phyloP scores from a whole-genome alignment of 2,113 vertebrate genomes.

The Coptodon rendalli region DNA sequence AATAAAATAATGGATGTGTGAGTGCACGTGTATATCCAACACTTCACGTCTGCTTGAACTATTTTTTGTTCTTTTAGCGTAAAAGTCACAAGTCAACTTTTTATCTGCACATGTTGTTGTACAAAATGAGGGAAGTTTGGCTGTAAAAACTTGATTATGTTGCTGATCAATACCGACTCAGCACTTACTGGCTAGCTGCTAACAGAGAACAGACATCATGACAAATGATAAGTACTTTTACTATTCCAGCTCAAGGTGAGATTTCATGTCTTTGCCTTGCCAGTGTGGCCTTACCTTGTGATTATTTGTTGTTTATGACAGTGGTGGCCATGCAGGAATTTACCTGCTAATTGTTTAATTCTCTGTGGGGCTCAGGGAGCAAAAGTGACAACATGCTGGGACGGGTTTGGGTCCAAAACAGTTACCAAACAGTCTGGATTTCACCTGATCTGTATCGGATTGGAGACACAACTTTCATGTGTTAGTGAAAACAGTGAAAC shows the following conservation, averaged over 20 bases:
- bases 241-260: background rate
- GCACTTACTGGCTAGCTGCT: background rate
- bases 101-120: background rate
- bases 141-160: background rate
- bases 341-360: background rate
- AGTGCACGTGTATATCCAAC: background rate
- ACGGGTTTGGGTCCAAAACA: background rate
- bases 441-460: background rate
- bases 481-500: background rate
- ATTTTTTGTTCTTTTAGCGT: background rate
- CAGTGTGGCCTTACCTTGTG: background rate
- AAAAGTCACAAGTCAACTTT: background rate
- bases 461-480: background rate
- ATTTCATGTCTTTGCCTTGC: background rate
- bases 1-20: background rate
- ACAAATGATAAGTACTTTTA: background rate
- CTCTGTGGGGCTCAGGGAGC: background rate
- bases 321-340: background rate
- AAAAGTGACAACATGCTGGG: background rate
- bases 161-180: background rate
- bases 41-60: background rate
- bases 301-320: background rate
- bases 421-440: background rate
- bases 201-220: background rate
- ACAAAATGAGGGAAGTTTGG: background rate